These are phyloP conservation scores for Brevimyrus niger DNA, from an alignment of 2,113 vertebrate species.

Conservation along the genomic window DNA sequence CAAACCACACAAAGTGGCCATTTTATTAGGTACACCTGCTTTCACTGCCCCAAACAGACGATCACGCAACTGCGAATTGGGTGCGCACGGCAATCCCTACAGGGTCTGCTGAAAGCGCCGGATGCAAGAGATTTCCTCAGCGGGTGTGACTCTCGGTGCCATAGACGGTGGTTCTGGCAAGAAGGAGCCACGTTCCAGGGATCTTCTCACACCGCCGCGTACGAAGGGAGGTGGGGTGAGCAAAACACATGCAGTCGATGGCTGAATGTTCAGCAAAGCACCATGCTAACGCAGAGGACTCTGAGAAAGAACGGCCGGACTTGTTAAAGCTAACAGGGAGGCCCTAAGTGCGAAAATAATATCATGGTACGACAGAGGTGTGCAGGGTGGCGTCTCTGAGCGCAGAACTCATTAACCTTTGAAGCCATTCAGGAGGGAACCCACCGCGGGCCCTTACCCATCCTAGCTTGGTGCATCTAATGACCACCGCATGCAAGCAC, in stretches of 20 bases:
- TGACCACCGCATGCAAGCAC: neutral
- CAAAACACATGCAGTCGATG: neutral
- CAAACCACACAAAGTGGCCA: neutral
- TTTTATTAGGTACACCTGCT: neutral
- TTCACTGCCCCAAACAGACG: neutral
- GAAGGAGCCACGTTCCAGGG: neutral
- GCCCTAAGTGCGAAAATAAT: neutral
- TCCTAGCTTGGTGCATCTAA: neutral
- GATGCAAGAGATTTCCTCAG: neutral
- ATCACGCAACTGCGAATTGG: neutral
- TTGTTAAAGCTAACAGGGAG: neutral
- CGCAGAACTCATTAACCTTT: neutral
- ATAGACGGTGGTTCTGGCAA: neutral
- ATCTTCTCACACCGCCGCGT: neutral
- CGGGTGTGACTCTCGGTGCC: neutral
- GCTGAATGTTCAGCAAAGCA: neutral
- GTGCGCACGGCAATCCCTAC: neutral
- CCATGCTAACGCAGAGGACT: neutral
- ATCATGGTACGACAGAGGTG: neutral
- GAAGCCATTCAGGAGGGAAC: neutral
- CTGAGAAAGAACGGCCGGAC: neutral
- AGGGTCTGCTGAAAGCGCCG: neutral
- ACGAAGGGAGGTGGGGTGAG: neutral
- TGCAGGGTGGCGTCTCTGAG: neutral
- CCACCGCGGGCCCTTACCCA: neutral